A percentile compares a stretch with the other conserved stretches of the same genome.
phyloP scores from a whole-genome alignment of 2,113 vertebrate species.

The Nannospalax galili region DNA sequence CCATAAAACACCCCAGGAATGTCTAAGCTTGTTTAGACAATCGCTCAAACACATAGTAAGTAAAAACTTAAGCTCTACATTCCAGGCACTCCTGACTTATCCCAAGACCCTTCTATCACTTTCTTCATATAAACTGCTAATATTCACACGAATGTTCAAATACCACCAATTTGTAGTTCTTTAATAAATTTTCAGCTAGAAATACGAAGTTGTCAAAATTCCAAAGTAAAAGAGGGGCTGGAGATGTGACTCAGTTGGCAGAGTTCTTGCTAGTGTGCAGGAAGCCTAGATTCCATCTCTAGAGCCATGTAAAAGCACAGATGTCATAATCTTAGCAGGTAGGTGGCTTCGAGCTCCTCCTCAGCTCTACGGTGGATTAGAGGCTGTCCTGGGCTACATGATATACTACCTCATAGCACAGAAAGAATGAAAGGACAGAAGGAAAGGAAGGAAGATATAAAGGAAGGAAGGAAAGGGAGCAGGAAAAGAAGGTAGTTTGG shows the following conservation, averaged over 20 bases:
- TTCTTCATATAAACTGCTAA: neutral
- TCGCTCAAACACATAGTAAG: no score
- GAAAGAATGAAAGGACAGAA: neutral
- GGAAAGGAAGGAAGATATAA: no score
- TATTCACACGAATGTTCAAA: neutral
- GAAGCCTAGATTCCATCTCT: neutral
- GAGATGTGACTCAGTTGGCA: neutral
- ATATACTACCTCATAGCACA: neutral
- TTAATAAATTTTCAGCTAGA: neutral
- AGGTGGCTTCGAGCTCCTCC: no score
- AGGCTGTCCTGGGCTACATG: neutral
- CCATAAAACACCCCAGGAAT: neutral
- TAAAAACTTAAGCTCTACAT: no score
- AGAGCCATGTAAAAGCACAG: no score
- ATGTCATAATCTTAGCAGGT: no score
- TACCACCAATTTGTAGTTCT: neutral
- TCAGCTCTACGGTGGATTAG: no score
- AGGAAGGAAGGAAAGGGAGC: fast-evolving
- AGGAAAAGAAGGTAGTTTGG: neutral
- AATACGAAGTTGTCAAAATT: neutral
- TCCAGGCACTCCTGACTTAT: no score
- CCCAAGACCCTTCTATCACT: neutral
- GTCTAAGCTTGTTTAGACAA: neutral
- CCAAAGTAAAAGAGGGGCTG: neutral
- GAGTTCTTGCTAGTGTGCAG: neutral